phyloP scores from a whole-genome alignment of 2,888 invertebrate species.

The Drepanosiphum platanoidis region DNA sequence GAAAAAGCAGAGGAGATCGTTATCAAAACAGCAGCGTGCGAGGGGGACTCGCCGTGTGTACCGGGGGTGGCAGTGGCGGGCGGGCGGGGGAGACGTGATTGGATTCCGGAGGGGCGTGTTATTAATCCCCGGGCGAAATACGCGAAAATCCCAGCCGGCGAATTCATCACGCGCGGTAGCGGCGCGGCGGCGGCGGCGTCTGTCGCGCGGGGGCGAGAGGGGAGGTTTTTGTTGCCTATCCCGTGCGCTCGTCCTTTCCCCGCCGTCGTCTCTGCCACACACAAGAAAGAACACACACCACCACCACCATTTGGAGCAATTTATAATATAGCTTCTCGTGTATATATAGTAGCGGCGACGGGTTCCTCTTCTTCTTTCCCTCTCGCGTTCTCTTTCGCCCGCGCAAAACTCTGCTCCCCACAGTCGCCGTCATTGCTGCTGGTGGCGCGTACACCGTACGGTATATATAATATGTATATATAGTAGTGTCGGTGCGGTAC shows the following conservation, averaged over 20 bases:
- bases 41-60: constrained; percentile 29
- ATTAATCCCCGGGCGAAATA: constrained; percentile 60
- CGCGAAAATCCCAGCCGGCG: constrained; percentile 62
- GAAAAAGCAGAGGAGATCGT: constrained; percentile 50
- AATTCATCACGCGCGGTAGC: constrained; percentile 64
- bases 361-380: background rate
- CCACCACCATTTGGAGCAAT: constrained; percentile 31
- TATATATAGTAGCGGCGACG: constrained; percentile 6
- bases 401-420: background rate
- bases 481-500: constrained; percentile 10
- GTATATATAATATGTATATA: no score
- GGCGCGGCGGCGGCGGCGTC: constrained; percentile 11
- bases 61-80: background rate
- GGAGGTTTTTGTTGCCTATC: constrained; percentile 45
- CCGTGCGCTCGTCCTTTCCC: background rate
- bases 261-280: background rate
- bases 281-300: constrained; percentile 43
- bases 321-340: constrained; percentile 19
- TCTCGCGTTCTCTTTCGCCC: background rate
- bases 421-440: background rate
- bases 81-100: constrained; percentile 45
- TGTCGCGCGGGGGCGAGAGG: constrained; percentile 8
- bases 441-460: background rate
- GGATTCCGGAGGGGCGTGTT: constrained; percentile 61
- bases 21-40: constrained; percentile 52